A percentile compares a stretch with the other conserved stretches of the same genome.
These are phyloP conservation scores for Drosophila nr. fundita DNA, from an alignment of 2,888 invertebrate species.

Conservation along the genomic window DNA sequence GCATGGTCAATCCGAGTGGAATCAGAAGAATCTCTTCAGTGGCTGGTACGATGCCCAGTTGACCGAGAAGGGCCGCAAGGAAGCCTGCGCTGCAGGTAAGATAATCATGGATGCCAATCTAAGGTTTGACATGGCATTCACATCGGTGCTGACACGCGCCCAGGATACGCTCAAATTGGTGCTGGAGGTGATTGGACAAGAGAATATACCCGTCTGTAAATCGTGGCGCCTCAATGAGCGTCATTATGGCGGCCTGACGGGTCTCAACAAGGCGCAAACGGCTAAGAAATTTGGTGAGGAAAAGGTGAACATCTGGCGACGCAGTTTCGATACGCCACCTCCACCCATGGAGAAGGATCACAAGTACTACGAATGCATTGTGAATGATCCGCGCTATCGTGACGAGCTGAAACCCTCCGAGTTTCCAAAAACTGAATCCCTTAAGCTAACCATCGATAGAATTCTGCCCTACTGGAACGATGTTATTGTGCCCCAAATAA, in stretches of 20 bases:
- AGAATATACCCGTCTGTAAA: constrained; percentile 88
- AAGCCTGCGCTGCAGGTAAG: constrained; percentile 88
- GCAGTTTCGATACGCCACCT: constrained; percentile 93
- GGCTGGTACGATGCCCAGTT: constrained; percentile 91
- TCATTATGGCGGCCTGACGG: constrained; percentile 94
- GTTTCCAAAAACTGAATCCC: constrained; percentile 93
- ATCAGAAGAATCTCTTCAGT: constrained; percentile 90
- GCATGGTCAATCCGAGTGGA: constrained; percentile 92
- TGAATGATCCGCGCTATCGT: constrained; percentile 91
- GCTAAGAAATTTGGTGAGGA: constrained; percentile 94
- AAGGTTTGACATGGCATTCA: constrained; percentile 92
- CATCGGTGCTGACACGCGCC: constrained; percentile 92
- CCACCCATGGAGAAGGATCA: constrained; percentile 93
- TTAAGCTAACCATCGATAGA: constrained; percentile 92
- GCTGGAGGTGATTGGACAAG: constrained; percentile 88
- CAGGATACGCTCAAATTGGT: constrained; percentile 90
- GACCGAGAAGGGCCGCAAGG: constrained; percentile 87
- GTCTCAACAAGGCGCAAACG: constrained; percentile 94
- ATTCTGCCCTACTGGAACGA: constrained; percentile 96
- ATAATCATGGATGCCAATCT: constrained; percentile 91
- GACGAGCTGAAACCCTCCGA: constrained; percentile 90
- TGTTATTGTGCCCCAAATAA: constrained; percentile 90
- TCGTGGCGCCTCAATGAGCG: constrained; percentile 95
- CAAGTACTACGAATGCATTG: constrained; percentile 90
- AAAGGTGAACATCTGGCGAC: constrained; percentile 93